Conservation (phyloP, 2,797 vertebrate species). For the Florisuga fusca region DNA sequence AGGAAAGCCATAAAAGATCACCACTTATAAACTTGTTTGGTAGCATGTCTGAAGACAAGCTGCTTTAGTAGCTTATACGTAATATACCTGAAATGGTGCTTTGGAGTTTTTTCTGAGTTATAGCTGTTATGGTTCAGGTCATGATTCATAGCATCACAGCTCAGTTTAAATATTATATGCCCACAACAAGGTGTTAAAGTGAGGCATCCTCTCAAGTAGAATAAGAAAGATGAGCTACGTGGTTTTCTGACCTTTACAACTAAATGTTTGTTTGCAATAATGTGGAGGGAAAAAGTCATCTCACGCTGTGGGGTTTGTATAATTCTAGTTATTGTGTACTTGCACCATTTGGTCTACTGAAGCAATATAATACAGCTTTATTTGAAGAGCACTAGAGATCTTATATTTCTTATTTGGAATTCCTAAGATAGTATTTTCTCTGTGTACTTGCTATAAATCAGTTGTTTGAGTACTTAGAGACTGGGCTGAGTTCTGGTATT, state of each 20-base stretch:
- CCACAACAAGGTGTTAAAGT: neutral
- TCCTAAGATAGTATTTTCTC: neutral
- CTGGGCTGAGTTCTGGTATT: neutral
- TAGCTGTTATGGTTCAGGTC: neutral
- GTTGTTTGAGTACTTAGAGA: neutral
- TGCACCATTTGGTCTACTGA: neutral
- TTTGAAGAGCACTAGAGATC: neutral
- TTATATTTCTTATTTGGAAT: neutral
- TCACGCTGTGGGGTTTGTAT: neutral
- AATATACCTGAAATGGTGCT: neutral
- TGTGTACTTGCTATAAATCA: neutral
- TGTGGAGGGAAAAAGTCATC: rapidly evolving
- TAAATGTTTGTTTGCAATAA: neutral
- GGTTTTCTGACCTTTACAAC: neutral
- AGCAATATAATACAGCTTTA: neutral
- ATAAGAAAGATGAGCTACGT: neutral
- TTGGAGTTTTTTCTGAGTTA: neutral
- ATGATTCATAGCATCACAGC: slow-evolving; percentile 33
- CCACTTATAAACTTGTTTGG: neutral
- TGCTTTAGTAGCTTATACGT: neutral
- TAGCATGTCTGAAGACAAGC: neutral
- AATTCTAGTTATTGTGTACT: neutral
- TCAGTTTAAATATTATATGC: neutral
- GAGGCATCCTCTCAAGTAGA: neutral
- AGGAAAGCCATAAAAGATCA: neutral